Evolutionary conservation across 1,140 invertebrate genomes (phyloP).

Genomic region (Hyphantria cunea): DNA sequence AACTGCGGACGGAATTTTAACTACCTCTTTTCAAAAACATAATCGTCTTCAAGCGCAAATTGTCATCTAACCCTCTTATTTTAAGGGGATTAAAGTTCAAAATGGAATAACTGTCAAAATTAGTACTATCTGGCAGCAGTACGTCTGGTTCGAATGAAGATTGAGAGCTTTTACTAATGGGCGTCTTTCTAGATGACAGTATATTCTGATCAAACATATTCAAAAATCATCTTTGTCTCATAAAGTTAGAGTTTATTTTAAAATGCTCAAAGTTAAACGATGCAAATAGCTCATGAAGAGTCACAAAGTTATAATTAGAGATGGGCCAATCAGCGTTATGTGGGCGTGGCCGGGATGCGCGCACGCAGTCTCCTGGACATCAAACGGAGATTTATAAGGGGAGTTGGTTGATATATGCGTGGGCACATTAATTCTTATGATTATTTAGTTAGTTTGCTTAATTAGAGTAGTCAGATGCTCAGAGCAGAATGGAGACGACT

Average conservation of each 20-base stretch:
- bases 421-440: constrained; percentile 77
- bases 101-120: constrained; percentile 32
- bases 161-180: constrained; percentile 73
- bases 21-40: constrained; percentile 62
- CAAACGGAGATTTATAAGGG: constrained; percentile 69
- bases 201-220: constrained; percentile 38
- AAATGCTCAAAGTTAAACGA: constrained; percentile 53
- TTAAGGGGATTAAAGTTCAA: constrained; percentile 39
- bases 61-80: constrained; percentile 30
- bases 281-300: constrained; percentile 73
- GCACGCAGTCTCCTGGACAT: constrained; percentile 49
- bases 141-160: constrained; percentile 67
- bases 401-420: constrained; percentile 64
- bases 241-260: constrained; percentile 33
- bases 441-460: constrained; percentile 77
- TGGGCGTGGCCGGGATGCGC: constrained; percentile 64
- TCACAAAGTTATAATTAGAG: constrained; percentile 73
- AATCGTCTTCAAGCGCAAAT: constrained; percentile 20
- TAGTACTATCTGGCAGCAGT: constrained; percentile 52
- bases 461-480: constrained; percentile 69
- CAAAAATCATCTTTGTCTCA: constrained; percentile 33
- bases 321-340: constrained; percentile 62
- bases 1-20: constrained; percentile 64
- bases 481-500: constrained; percentile 32
- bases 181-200: constrained; percentile 73